Evolutionary conservation across 2,888 invertebrate species (phyloP).

Genomic region (Tuberolachnus salignus): DNA sequence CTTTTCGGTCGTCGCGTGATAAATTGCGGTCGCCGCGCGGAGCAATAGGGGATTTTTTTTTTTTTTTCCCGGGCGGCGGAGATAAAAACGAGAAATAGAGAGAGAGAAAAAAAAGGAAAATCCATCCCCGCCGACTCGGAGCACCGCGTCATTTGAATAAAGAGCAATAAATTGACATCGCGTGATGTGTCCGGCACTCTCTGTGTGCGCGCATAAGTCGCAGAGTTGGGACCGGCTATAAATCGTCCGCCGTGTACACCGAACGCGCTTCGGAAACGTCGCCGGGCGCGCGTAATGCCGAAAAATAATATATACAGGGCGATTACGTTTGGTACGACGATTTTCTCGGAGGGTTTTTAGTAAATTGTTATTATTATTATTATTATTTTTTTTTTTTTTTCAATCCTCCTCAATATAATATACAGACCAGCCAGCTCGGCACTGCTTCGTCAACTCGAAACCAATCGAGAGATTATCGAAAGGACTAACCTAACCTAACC

Average conservation of each 20-base stretch:
- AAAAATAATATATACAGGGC: too few relatives aligned
- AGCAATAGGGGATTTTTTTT: constrained; percentile 30
- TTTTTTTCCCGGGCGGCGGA: background rate
- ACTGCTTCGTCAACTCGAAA: too few relatives aligned
- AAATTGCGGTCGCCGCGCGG: constrained; percentile 42
- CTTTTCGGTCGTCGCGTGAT: constrained; percentile 44
- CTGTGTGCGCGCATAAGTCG: constrained; percentile 19
- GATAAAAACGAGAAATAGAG: constrained; percentile 28
- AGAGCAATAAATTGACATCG: constrained; percentile 57
- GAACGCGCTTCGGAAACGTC: constrained; percentile 16
- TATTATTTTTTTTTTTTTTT: too few relatives aligned
- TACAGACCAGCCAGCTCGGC: too few relatives aligned
- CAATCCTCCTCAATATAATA: too few relatives aligned
- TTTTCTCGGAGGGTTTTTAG: too few relatives aligned
- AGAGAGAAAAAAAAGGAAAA: constrained; percentile 7
- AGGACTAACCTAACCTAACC: too few relatives aligned
- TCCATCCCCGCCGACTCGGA: background rate
- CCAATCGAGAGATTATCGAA: too few relatives aligned
- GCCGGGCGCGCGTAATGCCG: background rate
- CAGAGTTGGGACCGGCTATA: constrained; percentile 34
- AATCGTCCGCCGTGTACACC: constrained; percentile 34
- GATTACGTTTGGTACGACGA: too few relatives aligned
- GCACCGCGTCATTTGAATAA: constrained; percentile 55
- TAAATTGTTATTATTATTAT: too few relatives aligned
- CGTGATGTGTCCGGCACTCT: constrained; percentile 34